A percentile compares a stretch with the other conserved stretches of the same genome.
These are phyloP conservation scores for Limulus polyphemus DNA, from an alignment of 2,888 invertebrate species.

Conservation along the genomic window DNA sequence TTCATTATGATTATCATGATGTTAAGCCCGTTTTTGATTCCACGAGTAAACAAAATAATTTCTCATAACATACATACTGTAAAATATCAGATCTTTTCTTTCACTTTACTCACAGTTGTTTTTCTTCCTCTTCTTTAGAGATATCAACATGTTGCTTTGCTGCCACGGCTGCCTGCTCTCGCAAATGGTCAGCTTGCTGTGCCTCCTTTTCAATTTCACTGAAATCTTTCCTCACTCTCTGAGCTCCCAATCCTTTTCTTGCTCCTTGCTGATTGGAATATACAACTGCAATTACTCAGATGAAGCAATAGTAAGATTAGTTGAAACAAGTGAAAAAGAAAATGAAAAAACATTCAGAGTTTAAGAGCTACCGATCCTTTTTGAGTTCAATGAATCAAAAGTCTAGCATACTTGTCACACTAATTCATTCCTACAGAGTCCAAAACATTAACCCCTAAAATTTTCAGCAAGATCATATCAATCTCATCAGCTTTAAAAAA, in stretches of 20 bases:
- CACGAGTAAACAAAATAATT: not conserved
- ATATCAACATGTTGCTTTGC: slow-evolving; percentile 40
- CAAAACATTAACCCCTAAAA: too few species aligned
- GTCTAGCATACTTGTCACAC: not conserved
- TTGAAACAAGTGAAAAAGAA: too few species aligned
- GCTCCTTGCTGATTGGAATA: slow-evolving; percentile 54
- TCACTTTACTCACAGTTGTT: slow-evolving; percentile 35
- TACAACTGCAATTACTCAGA: not conserved
- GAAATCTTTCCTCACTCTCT: slow-evolving; percentile 86
- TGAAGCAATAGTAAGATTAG: not conserved
- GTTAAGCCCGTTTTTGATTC: not conserved
- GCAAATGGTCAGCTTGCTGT: slow-evolving; percentile 64
- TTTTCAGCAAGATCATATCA: too few species aligned
- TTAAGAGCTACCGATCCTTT: not conserved
- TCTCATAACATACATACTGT: too few species aligned
- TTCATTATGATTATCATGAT: too few species aligned
- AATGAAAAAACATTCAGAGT: too few species aligned
- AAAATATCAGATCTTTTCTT: not conserved
- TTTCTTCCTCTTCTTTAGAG: slow-evolving; percentile 50
- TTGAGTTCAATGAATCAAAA: not conserved
- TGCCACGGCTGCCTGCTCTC: slow-evolving; percentile 41
- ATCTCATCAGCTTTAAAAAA: too few species aligned
- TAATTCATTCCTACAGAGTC: too few species aligned
- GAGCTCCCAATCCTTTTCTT: slow-evolving; percentile 83
- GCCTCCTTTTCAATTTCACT: slow-evolving; percentile 87